phyloP scores from a whole-genome alignment of 2,797 vertebrate species.

The Coendou prehensilis region DNA sequence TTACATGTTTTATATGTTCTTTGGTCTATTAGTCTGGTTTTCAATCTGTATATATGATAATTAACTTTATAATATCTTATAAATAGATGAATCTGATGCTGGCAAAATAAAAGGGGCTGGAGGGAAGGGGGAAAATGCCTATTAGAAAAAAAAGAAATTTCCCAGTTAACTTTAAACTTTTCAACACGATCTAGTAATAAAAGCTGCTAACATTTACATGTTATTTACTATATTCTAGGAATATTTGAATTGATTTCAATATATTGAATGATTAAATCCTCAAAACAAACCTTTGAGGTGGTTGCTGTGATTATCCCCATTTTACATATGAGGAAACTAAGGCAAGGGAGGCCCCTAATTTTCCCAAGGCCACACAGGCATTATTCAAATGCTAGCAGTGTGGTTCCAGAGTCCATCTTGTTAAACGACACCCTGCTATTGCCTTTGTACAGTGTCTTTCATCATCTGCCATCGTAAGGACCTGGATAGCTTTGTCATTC shows the following conservation, averaged over 20 bases:
- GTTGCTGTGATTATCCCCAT: background rate
- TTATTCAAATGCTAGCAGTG: background rate
- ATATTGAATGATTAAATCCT: slow-evolving; percentile 50
- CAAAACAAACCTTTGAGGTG: slow-evolving; percentile 33
- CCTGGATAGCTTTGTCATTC: background rate
- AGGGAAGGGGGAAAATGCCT: background rate
- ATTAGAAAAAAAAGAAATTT: slow-evolving; percentile 2
- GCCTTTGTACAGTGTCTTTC: background rate
- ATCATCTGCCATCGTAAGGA: background rate
- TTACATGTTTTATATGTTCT: background rate
- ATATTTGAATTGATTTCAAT: slow-evolving; percentile 54
- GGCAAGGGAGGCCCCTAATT: background rate
- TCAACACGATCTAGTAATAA: slow-evolving; percentile 15
- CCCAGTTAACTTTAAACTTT: slow-evolving; percentile 17
- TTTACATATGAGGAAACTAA: slow-evolving; percentile 45
- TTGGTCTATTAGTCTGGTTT: background rate
- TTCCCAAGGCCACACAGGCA: background rate
- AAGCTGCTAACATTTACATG: slow-evolving; percentile 20
- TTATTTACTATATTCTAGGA: background rate
- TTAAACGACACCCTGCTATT: background rate
- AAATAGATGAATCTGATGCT: background rate
- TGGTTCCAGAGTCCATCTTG: background rate
- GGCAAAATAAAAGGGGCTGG: background rate
- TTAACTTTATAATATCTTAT: background rate
- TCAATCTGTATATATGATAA: background rate